These are phyloP conservation scores for Gnathonemus echidnorhynchus DNA, from an alignment of 2,113 vertebrate species.

Conservation along the genomic window DNA sequence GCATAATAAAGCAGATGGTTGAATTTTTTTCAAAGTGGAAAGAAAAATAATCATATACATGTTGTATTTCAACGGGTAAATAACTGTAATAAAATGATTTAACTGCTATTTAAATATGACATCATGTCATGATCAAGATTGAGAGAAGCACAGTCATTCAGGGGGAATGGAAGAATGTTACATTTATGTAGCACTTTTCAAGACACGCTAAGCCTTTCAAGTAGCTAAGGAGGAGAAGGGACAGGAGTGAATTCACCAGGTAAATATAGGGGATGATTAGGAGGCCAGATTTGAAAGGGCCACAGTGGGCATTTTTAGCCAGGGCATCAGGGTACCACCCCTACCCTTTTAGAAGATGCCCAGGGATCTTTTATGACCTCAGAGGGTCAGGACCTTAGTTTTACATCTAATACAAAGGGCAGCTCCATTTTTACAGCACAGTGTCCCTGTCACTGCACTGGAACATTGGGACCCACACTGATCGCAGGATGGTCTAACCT, in stretches of 20 bases:
- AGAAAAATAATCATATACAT: neutral
- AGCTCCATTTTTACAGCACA: neutral
- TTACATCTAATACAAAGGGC: neutral
- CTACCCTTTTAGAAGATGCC: neutral
- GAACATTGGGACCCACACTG: neutral
- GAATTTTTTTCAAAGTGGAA: conserved; percentile 26
- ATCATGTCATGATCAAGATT: neutral
- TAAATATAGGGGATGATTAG: neutral
- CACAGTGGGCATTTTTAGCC: neutral
- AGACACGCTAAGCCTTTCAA: neutral
- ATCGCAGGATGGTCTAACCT: accelerated
- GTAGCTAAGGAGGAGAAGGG: neutral
- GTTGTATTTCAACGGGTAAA: neutral
- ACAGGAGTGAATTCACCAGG: neutral
- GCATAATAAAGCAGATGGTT: conserved; percentile 41
- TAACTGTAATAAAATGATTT: neutral
- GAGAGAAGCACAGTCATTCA: neutral
- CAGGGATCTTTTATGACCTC: neutral
- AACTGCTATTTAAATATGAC: neutral
- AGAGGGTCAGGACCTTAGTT: neutral
- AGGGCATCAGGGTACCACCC: neutral
- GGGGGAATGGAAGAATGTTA: neutral
- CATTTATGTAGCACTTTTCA: neutral
- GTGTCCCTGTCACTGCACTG: neutral
- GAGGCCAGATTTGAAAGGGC: neutral